phyloP scores from a whole-genome alignment of 1,140 invertebrate species.

The Pissodes strobi region DNA sequence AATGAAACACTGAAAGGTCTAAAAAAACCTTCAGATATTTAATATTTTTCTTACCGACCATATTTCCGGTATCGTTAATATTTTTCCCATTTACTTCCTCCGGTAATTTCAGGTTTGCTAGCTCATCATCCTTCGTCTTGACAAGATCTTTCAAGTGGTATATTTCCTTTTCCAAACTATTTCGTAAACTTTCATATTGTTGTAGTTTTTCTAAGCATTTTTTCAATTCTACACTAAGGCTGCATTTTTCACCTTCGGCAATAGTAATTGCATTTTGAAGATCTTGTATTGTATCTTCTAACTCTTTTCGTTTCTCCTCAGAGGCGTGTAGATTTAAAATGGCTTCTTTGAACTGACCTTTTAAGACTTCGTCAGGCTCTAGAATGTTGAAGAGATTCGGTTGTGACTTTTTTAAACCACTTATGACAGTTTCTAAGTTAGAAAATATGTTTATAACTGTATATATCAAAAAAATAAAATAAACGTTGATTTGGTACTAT shows the following conservation, averaged over 20 bases:
- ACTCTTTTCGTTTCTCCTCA: constrained; percentile 29
- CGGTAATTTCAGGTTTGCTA: not conserved
- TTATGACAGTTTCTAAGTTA: no score
- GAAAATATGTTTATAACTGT: no score
- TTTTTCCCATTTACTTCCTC: no score
- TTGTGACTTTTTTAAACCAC: no score
- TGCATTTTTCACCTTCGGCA: constrained; percentile 34
- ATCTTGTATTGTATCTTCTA: constrained; percentile 31
- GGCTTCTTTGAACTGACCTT: constrained; percentile 29
- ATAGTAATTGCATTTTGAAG: constrained; percentile 29
- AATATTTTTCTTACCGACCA: no score
- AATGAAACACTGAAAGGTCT: no score
- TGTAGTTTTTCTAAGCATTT: constrained; percentile 15
- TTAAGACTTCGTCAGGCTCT: constrained; percentile 25
- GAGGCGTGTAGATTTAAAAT: constrained; percentile 24
- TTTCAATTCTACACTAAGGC: constrained; percentile 19
- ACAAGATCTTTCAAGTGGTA: not conserved
- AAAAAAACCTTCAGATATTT: no score
- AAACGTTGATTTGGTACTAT: no score
- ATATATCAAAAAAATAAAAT: no score
- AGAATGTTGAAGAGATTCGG: not conserved
- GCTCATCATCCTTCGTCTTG: not conserved
- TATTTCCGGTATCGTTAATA: no score
- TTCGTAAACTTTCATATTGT: not conserved
- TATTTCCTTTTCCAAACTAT: not conserved